These are phyloP conservation scores for Stichopus chloronotus DNA, from an alignment of 35 echinoderm and acorn worm species.

Conservation along the genomic window DNA sequence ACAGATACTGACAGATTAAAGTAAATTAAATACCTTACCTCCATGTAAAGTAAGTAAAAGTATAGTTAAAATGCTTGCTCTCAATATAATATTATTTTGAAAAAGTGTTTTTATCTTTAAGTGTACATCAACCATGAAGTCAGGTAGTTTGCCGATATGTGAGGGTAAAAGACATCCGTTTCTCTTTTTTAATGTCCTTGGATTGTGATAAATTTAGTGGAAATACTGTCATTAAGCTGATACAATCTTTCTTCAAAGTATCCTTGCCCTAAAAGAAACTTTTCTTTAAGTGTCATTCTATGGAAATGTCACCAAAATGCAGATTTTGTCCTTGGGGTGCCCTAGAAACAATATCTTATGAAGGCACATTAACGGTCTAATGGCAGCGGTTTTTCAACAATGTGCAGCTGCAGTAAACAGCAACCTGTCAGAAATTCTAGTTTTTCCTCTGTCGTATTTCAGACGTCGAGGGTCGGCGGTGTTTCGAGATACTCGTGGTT, in stretches of 20 bases:
- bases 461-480: not conserved
- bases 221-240: not conserved
- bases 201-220: not conserved
- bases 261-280: not conserved
- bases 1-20: too few species aligned
- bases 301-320: not conserved
- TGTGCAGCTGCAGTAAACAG: too few species aligned
- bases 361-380: too few species aligned
- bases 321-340: not conserved
- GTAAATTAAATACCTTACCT: too few species aligned
- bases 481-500: slow-evolving; percentile 15
- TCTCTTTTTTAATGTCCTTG: not conserved
- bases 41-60: too few species aligned
- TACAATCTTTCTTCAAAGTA: not conserved
- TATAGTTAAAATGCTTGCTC: too few species aligned
- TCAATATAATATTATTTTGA: too few species aligned
- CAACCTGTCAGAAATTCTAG: too few species aligned
- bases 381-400: not conserved
- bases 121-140: not conserved
- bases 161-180: not conserved
- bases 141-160: not conserved
- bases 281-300: not conserved
- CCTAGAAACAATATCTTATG: not conserved
- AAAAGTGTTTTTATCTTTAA: not conserved
- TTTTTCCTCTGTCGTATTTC: not conserved